Percentiles rank a stretch among this genome's conserved stretches.
phyloP scores from a whole-genome alignment of 2,888 invertebrate species.

The Emmelina monodactyla region DNA sequence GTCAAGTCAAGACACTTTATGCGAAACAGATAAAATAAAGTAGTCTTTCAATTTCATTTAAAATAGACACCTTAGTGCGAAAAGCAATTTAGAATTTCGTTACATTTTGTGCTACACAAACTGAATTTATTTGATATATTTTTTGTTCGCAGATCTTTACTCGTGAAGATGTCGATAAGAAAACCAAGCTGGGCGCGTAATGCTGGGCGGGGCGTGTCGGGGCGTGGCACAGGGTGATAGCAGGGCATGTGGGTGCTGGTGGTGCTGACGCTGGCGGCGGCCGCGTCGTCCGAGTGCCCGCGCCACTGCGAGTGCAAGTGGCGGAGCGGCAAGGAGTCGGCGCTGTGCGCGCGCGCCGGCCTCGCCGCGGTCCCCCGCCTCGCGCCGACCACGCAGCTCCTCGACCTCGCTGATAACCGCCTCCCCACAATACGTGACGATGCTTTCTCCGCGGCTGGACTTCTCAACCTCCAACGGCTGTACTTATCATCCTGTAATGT shows the following conservation, averaged over 20 bases:
- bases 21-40: too few relatives aligned
- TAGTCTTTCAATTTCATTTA: too few relatives aligned
- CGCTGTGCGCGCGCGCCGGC: slow-evolving; percentile 79
- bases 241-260: slow-evolving; percentile 70
- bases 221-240: too few relatives aligned
- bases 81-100: too few relatives aligned
- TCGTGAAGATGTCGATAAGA: slow-evolving; percentile 38
- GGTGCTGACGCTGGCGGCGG: slow-evolving; percentile 50
- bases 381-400: slow-evolving; percentile 80
- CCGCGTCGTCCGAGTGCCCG: slow-evolving; percentile 73
- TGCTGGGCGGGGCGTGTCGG: slow-evolving; percentile 49
- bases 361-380: slow-evolving; percentile 74
- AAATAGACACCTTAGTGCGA: too few relatives aligned
- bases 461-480: slow-evolving; percentile 82
- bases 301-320: slow-evolving; percentile 86
- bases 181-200: slow-evolving; percentile 34
- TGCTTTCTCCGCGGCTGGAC: slow-evolving; percentile 76
- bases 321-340: slow-evolving; percentile 88
- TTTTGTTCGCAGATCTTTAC: too few relatives aligned
- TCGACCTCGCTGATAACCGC: slow-evolving; percentile 80
- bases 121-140: slow-evolving; percentile 6
- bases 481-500: slow-evolving; percentile 77
- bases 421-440: slow-evolving; percentile 72
- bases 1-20: too few relatives aligned
- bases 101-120: slow-evolving; percentile 1